A percentile compares a stretch with the other conserved stretches of the same genome.
Conservation (phyloP, 1,140 invertebrate species). For the Xylocopa sonorina region DNA sequence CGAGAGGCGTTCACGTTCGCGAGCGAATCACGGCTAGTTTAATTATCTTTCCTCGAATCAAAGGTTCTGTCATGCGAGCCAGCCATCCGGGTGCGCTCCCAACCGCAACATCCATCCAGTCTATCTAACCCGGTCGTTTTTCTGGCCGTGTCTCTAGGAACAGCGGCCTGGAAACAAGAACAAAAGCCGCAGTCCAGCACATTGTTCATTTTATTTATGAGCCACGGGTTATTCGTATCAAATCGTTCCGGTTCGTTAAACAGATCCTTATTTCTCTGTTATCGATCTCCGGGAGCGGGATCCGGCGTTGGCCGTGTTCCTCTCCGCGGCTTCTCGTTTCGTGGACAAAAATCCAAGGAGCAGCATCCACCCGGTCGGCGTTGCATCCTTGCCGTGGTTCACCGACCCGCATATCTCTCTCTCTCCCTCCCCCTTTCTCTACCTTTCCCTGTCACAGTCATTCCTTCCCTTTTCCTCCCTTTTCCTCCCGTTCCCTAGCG, state of each 20-base stretch:
- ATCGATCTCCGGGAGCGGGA: slow-evolving; percentile 48
- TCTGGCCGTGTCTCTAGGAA: not conserved
- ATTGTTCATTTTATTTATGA: slow-evolving; percentile 59
- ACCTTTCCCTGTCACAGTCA: not conserved
- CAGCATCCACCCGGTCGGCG: slow-evolving; percentile 55
- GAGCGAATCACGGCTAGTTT: slow-evolving; percentile 8
- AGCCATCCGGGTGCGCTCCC: too few relatives aligned
- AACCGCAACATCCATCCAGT: slow-evolving; percentile 21
- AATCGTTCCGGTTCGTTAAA: slow-evolving; percentile 64
- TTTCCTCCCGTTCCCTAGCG: not conserved
- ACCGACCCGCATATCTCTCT: slow-evolving; percentile 59
- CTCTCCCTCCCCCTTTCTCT: not conserved
- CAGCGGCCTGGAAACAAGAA: slow-evolving; percentile 15
- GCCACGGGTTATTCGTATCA: slow-evolving; percentile 32
- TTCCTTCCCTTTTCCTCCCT: not conserved
- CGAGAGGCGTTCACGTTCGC: not conserved
- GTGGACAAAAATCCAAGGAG: slow-evolving; percentile 60
- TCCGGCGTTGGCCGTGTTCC: not conserved
- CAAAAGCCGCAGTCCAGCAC: slow-evolving; percentile 20
- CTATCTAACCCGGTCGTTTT: slow-evolving; percentile 6
- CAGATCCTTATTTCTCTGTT: slow-evolving; percentile 58
- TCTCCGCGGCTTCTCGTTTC: slow-evolving; percentile 42
- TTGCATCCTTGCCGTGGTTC: slow-evolving; percentile 65
- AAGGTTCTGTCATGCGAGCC: not conserved
- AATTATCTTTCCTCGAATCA: slow-evolving; percentile 32